Percentiles rank a stretch among this genome's conserved stretches.
phyloP scores from a whole-genome alignment of 2,113 vertebrate species.

The Catharus minimus region DNA sequence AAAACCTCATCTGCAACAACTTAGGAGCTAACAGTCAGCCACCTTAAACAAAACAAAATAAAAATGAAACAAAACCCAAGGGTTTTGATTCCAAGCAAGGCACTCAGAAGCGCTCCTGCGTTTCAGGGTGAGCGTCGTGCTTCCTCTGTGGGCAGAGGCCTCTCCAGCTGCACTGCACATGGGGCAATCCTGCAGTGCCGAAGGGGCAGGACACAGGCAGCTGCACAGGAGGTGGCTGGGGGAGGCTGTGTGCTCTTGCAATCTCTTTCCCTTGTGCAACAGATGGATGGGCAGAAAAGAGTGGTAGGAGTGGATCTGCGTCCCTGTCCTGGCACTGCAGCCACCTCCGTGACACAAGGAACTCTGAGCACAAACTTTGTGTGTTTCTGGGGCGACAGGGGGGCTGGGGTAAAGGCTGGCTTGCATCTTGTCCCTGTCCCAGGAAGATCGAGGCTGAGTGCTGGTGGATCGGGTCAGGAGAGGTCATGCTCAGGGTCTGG shows the following conservation, averaged over 20 bases:
- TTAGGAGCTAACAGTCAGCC: neutral
- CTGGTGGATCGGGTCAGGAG: neutral
- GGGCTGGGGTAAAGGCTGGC: neutral
- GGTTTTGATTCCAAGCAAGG: neutral
- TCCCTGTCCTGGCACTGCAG: neutral
- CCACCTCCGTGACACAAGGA: accelerated
- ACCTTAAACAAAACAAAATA: neutral
- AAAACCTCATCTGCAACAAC: neutral
- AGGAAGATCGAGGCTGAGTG: accelerated
- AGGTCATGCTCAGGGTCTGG: neutral
- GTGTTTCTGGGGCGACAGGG: neutral
- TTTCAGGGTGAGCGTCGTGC: neutral
- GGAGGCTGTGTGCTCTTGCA: neutral
- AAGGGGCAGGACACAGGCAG: neutral
- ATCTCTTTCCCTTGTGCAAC: neutral
- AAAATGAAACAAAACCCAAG: neutral
- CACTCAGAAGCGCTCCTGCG: accelerated
- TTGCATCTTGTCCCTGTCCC: neutral
- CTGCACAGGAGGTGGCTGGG: neutral
- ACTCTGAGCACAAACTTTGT: accelerated
- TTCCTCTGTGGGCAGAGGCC: neutral
- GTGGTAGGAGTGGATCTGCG: neutral
- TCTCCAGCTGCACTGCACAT: neutral
- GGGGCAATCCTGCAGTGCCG: neutral
- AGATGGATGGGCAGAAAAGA: neutral